Evolutionary conservation across 2,113 vertebrate species (phyloP).

Genomic region (Hypanus sabinus): DNA sequence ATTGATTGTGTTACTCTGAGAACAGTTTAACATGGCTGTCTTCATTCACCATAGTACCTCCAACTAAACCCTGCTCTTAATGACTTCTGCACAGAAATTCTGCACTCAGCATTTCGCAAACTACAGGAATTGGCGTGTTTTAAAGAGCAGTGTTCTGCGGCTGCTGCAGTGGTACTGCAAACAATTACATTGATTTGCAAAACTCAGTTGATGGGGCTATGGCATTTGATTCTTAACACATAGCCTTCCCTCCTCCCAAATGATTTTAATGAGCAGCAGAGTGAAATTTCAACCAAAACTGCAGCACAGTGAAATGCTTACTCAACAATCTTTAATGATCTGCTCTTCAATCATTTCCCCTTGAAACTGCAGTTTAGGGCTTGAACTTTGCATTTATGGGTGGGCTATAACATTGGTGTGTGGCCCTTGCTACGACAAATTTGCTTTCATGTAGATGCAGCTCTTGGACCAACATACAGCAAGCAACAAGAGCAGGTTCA

Average conservation of each 20-base stretch:
- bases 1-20: constrained; percentile 12
- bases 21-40: neutral
- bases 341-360: neutral
- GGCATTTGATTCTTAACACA: neutral
- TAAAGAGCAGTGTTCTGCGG: neutral
- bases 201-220: neutral
- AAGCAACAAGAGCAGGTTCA: too few relatives aligned
- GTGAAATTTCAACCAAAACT: neutral
- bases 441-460: too few relatives aligned
- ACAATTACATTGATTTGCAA: neutral
- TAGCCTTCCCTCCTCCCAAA: neutral
- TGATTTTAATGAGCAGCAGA: neutral
- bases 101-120: neutral
- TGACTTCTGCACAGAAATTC: neutral
- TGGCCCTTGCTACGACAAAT: too few relatives aligned
- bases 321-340: neutral
- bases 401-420: too few relatives aligned
- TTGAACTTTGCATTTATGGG: too few relatives aligned
- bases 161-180: neutral
- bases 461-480: too few relatives aligned
- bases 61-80: neutral
- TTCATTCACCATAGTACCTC: neutral
- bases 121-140: neutral
- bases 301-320: neutral
- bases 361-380: neutral